Base-by-base conservation (phyloP, 2,797 vertebrate species). In the Knipowitschia caucasica region DNA sequence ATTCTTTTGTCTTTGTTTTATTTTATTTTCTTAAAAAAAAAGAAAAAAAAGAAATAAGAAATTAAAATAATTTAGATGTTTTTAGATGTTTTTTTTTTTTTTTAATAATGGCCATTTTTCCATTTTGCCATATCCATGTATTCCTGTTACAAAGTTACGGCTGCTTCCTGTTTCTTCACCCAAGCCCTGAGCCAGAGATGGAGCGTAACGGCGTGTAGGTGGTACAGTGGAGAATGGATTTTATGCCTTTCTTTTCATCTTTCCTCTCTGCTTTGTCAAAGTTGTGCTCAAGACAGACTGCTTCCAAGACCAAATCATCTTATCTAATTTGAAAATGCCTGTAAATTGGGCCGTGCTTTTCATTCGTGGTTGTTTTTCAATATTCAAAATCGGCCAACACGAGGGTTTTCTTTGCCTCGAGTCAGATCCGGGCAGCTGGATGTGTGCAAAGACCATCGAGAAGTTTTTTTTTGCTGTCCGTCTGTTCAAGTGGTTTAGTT, bases 181-280 rank as follows among this genome's bases (percentile, higher is more conserved):
- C 23, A 5, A 14, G 21, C 40, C 21, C 8, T 7, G 62, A 69
- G 52, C 26, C 17, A 66, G 67, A 67, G 72, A 78, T 68, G 43
- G 50, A 67, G 69, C 29, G 42, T 70, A 61, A 59, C 53, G 4
- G 61, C 67, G 72, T 7, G 47, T 60, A 71, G 66, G 71, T 30
- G 58, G 75, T 61, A 59, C 57, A 64, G 64, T 65, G 77, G 67
- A 68, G 73, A 84, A 78, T 73, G 77, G 76, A 81, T 86, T 81
- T 81, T 75, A 78, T 62, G 79, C 75, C 59, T 77, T 25, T 64
- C 73, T 75, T 69, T 36, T 39, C 50, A 67, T 67, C 56, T 64
- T 69, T 68, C 65, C 62, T 69, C 75, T 83, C 76, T 76, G 67
- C 62, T 51, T 72, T 0, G 55, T 62, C 52, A 74, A 35, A 60